Percentiles rank a stretch among this genome's conserved stretches.
phyloP scores from a whole-genome alignment of 2,113 vertebrate genomes.

The Toxotes chatareus region DNA sequence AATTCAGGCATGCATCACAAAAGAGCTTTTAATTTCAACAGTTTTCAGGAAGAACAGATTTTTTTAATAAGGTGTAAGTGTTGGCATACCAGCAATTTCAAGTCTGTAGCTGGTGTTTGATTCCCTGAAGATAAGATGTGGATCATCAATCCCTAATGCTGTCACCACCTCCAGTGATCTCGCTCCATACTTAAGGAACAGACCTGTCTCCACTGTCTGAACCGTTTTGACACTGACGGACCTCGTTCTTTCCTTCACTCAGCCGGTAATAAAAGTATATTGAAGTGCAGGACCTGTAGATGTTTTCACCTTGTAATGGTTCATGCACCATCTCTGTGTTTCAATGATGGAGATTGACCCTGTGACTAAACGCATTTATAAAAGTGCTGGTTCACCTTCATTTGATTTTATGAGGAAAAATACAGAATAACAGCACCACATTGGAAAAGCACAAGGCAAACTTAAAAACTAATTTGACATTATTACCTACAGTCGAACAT shows the following conservation, averaged over 20 bases:
- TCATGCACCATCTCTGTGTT: constrained; percentile 13
- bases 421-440: background rate
- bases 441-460: background rate
- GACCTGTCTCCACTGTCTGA: constrained; percentile 17
- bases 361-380: background rate
- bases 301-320: constrained; percentile 32
- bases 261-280: constrained; percentile 34
- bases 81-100: background rate
- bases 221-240: constrained; percentile 21
- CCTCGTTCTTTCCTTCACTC: constrained; percentile 23
- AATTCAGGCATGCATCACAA: background rate
- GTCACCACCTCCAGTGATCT: constrained; percentile 42
- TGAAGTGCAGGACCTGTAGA: constrained; percentile 5
- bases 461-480: background rate
- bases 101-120: constrained; percentile 44
- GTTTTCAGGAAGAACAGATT: background rate
- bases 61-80: background rate
- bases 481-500: background rate
- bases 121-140: constrained; percentile 61
- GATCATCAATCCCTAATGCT: constrained; percentile 70
- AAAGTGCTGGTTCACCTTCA: constrained; percentile 15
- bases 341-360: constrained; percentile 37
- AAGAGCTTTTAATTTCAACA: background rate
- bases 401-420: constrained; percentile 17
- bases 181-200: constrained; percentile 27